Evolutionary conservation across 2,113 vertebrate genomes (phyloP), one percentile per base, ranked within the genome.

Genomic region (Hippopotamus amphibius): DNA sequence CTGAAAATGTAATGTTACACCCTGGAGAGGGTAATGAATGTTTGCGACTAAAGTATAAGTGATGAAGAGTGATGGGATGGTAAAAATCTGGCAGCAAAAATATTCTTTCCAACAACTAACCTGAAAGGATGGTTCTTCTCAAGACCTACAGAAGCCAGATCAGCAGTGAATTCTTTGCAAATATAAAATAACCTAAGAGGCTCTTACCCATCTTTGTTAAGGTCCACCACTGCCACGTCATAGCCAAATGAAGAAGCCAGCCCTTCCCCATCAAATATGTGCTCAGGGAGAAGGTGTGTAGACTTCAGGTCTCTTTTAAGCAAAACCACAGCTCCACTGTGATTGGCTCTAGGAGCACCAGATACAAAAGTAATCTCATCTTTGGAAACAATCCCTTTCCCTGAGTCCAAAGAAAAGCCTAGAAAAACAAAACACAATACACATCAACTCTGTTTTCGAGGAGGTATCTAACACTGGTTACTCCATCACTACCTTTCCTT

Each of bases 211-310:
- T 99, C 99, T 53, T 92, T 98, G 91, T 99, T 99, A 88, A 99
- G 99, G 98, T 99, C 99, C 59, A 99, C 99, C 86, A 99, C 99
- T 4, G 99, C 99, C 92, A 99, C 99, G 5, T 99, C 99, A 13
- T 99, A 99, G 98, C 99, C 99, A 37, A 99, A 99, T 0, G 99
- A 99, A 68, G 99, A 99, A 3, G 99, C 99, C 97, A 99, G 98
- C 11, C 99, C 99, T 69, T 99, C 99, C 37, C 99, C 99, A 71
- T 99, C 98, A 85, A 99, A 99, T 63, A 99, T 98, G 97, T 99
- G 98, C 90, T 99, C 99, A 0, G 99, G 98, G 1, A 98, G 98
- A 65, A 99, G 99, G 72, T 97, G 96, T 0, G 98, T 98, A 84
- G 97, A 97, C 50, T 99, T 99, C 63, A 97, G 82, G 68, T 99